Evolutionary conservation across 2,888 invertebrate genomes (phyloP).

Genomic region (Dicyrtomina minuta): DNA sequence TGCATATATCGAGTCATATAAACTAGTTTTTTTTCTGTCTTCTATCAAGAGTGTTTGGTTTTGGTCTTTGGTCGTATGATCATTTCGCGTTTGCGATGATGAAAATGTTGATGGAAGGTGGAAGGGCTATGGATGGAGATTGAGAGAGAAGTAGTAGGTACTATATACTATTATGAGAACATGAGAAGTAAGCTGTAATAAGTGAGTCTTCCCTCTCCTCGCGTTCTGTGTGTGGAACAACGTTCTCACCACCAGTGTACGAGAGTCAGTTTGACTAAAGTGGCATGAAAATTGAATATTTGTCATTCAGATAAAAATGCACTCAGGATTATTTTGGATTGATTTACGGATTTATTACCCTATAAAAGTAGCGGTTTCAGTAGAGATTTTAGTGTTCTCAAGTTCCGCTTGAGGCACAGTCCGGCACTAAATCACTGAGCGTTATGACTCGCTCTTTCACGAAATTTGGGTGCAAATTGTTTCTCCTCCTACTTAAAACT

Average conservation of each 20-base stretch:
- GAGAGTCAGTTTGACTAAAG: too few species aligned
- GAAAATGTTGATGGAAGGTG: neutral
- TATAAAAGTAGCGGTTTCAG: conserved; percentile 42
- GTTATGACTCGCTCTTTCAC: conserved; percentile 32
- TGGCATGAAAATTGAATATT: conserved; percentile 40
- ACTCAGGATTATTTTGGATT: conserved; percentile 42
- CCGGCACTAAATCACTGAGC: conserved; percentile 42
- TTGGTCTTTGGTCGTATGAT: too few species aligned
- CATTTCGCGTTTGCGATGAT: too few species aligned
- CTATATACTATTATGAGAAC: too few species aligned
- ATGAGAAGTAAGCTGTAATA: too few species aligned
- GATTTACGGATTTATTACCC: conserved; percentile 50
- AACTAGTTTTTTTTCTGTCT: too few species aligned
- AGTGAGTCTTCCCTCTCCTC: too few species aligned
- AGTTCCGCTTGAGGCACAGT: conserved; percentile 40
- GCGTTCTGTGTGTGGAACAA: too few species aligned
- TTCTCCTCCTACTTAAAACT: conserved; percentile 3
- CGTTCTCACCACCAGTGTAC: too few species aligned
- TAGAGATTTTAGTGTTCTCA: conserved; percentile 44
- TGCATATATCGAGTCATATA: neutral
- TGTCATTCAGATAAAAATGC: conserved; percentile 39
- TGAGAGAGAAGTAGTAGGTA: neutral
- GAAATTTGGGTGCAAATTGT: conserved; percentile 25
- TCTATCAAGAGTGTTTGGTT: too few species aligned
- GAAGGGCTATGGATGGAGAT: neutral